Evolutionary conservation across 2,888 invertebrate species (phyloP).

Genomic region (Idaea dimidiata): DNA sequence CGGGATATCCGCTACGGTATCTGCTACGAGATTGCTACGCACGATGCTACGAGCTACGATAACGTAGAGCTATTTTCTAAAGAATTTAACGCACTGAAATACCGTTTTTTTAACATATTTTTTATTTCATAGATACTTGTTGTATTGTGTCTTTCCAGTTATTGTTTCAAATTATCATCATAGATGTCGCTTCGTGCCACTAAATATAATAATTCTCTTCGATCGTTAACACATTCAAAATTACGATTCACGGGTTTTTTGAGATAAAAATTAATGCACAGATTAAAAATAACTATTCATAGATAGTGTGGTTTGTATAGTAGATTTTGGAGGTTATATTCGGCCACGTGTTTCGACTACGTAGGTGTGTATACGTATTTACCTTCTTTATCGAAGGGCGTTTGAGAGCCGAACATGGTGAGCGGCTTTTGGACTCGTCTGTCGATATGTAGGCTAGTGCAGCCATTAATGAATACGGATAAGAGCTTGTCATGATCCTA

Average conservation of each 20-base stretch:
- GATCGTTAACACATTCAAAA: not conserved
- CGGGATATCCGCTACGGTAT: conserved; percentile 27
- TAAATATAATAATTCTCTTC: not conserved
- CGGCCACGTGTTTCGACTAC: not conserved
- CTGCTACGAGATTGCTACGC: conserved; percentile 32
- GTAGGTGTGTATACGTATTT: not conserved
- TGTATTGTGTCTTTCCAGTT: conserved; percentile 2
- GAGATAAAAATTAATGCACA: not conserved
- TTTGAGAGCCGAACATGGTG: not conserved
- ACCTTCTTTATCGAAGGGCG: not conserved
- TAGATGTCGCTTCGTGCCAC: conserved; percentile 27
- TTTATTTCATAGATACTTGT: not conserved
- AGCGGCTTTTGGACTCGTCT: not conserved
- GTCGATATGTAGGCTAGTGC: too few species aligned
- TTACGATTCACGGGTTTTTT: not conserved
- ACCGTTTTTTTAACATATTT: not conserved
- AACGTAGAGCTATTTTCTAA: conserved; percentile 3
- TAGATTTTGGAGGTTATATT: not conserved
- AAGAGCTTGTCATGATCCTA: too few species aligned
- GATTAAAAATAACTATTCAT: not conserved
- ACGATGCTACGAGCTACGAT: conserved; percentile 25
- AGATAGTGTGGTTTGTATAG: not conserved
- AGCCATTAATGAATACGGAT: too few species aligned
- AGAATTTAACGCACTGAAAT: conserved; percentile 10
- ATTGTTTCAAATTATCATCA: conserved; percentile 9